These are phyloP conservation scores for Cephus sareptanus DNA, from an alignment of 2,888 invertebrate species.

Conservation along the genomic window DNA sequence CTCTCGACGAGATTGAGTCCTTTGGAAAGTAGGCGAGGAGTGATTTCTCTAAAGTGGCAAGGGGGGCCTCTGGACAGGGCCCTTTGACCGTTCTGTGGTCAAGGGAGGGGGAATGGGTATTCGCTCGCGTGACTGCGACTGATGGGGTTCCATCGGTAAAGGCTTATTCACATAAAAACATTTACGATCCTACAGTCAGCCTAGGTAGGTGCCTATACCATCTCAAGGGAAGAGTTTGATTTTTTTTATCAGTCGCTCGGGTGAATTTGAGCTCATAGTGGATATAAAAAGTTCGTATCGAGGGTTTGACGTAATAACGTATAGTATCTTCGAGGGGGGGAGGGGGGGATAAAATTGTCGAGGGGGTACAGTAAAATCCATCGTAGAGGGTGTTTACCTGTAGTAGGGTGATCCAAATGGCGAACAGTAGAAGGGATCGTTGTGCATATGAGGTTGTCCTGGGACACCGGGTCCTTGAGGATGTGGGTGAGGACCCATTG, in stretches of 20 bases:
- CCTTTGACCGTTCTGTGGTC: neutral
- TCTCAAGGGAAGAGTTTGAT: neutral
- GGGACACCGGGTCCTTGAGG: constrained; percentile 56
- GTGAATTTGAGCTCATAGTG: neutral
- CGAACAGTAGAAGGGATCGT: constrained; percentile 72
- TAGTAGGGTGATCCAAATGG: constrained; percentile 71
- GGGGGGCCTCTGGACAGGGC: neutral
- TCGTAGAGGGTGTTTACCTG: constrained; percentile 64
- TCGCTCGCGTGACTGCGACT: neutral
- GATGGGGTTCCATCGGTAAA: neutral
- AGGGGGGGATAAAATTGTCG: neutral
- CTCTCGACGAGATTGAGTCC: neutral
- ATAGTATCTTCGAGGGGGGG: neutral
- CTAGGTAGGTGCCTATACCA: neutral
- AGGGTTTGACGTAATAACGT: neutral
- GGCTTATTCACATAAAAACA: neutral
- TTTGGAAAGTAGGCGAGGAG: neutral
- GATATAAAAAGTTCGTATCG: neutral
- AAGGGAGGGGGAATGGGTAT: neutral
- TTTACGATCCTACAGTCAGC: neutral
- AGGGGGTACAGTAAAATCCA: neutral
- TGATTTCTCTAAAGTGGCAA: neutral
- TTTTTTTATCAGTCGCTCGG: neutral
- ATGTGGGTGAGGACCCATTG: constrained; percentile 54
- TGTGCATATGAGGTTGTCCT: constrained; percentile 67